Base-by-base conservation (phyloP, 2,113 vertebrate species). In the Carassius carassius region DNA sequence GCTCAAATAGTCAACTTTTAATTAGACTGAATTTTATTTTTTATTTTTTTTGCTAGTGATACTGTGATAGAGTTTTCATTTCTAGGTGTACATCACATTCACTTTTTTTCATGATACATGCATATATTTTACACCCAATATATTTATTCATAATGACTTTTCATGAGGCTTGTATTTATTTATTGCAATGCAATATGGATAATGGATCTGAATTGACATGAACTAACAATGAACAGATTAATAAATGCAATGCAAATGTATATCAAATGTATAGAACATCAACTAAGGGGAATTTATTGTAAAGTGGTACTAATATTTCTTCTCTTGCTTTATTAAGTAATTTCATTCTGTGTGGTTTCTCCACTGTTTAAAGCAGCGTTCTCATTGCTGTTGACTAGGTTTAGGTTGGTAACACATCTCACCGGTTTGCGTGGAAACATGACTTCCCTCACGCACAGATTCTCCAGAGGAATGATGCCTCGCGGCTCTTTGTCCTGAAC, bases 381-480 rank as follows among this genome's bases (percentile, higher is more conserved):
- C 51, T 54, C 16, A 17, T 51, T 54, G 51, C 16, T 5, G 1
- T 9, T 41, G 7, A 41, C 7, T 2, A 44, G 41, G 41, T 44
- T 44, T 41, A 41, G 41, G 41, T 8, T 41, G 8, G 41, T 44
- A 44, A 10, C 9, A 10, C 41, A 11, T 44, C 41, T 44, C 93
- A 99, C 98, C 19, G 95, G 96, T 91, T 99, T 99, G 86, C 98
- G 97, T 69, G 94, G 89, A 82, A 95, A 96, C 0, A 94, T 93
- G 75, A 96, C 94, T 85, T 96, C 95, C 90, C 89, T 94, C 56
- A 99, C 96, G 0, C 95, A 97, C 0, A 99, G 94, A 85, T 99
- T 99, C 91, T 99, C 98, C 11, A 99, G 91, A 60, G 76, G 97
- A 41, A 99, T 98, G 91, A 99, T 99, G 21, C 98, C 98, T 62